Conservation (phyloP, 1,140 invertebrate species). For the Gryon sp. region DNA sequence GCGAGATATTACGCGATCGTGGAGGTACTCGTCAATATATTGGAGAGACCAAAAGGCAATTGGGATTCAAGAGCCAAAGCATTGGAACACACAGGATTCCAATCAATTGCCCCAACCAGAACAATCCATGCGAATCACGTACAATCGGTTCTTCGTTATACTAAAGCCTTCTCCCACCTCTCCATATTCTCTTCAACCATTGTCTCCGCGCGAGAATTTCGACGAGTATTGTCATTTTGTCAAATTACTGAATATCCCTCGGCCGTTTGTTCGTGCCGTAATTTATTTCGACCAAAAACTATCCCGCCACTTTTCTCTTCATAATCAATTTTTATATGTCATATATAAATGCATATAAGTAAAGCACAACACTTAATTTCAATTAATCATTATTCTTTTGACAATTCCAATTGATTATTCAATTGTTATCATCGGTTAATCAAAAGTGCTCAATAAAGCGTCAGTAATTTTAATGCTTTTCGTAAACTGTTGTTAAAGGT, state of each 20-base stretch:
- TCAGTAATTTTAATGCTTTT: too few relatives aligned
- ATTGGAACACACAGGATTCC: slow-evolving; percentile 66
- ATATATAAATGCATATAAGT: too few relatives aligned
- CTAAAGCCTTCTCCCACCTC: slow-evolving; percentile 45
- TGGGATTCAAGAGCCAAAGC: slow-evolving; percentile 65
- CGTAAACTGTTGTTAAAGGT: too few relatives aligned
- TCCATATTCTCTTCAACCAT: slow-evolving; percentile 39
- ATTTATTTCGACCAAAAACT: slow-evolving; percentile 40
- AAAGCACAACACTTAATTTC: background rate
- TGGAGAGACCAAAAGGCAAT: slow-evolving; percentile 63
- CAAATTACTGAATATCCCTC: slow-evolving; percentile 59
- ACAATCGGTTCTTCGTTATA: slow-evolving; percentile 65
- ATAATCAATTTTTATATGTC: slow-evolving; percentile 30
- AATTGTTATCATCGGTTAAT: too few relatives aligned
- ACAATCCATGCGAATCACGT: slow-evolving; percentile 68
- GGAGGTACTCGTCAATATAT: slow-evolving; percentile 66
- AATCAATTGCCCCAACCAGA: slow-evolving; percentile 65
- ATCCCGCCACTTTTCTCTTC: slow-evolving; percentile 17
- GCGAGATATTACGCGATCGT: slow-evolving; percentile 68
- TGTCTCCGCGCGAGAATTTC: slow-evolving; percentile 60
- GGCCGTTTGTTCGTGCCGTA: slow-evolving; percentile 43
- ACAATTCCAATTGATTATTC: too few relatives aligned
- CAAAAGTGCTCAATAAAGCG: too few relatives aligned
- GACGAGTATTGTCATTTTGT: slow-evolving; percentile 63
- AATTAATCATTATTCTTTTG: too few relatives aligned